Base-by-base conservation (phyloP, 1,140 invertebrate genomes). In the Zophobas morio region DNA sequence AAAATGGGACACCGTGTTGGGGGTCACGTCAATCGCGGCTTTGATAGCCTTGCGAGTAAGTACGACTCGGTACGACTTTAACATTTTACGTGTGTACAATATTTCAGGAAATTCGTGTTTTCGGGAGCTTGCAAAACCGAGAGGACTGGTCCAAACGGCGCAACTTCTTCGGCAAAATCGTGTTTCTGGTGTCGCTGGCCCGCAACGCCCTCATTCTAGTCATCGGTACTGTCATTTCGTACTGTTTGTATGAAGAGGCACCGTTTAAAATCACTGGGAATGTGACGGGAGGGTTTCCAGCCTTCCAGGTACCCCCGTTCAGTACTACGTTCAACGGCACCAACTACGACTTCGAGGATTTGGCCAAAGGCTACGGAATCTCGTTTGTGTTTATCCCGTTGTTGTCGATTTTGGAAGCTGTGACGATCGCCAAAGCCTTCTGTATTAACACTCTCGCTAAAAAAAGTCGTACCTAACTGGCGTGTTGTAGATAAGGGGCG, bases 371-470 rank as follows among this genome's bases (percentile, higher is more conserved):
- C 70, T 85, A 95, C 63, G 92, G 93, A 34, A 88, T 90, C 53
- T 91, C 91, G 54, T 81, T 94, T 0, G 84, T 91, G 35, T 91
- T 94, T 1, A 86, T 96, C 47, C 94, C 95, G 1, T 80, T 96
- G 0, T 90, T 96, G 6, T 90, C 92, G 1, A 91, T 96, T 74
- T 86, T 96, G 46, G 95, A 96, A 85, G 92, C 90, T 66, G 90
- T 96, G 6, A 94, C 95, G 2, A 94, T 96, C 78, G 93, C 93
- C 0, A 96, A 96, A 86, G 91, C 94, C 35, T 96, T 96, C 82
- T 89, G 92, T 93, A 86, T 88, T 20, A 8, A 6, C 5, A 3
- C 36, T 47, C 6, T 20, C 3, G n/a, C 35, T 34, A 70, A 1
- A 46, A 33, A 8, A 46, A 46, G 3, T 46, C 42, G 3, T 46